Conservation (phyloP, 1,140 invertebrate species). For the Anagrus nilaparvatae region DNA sequence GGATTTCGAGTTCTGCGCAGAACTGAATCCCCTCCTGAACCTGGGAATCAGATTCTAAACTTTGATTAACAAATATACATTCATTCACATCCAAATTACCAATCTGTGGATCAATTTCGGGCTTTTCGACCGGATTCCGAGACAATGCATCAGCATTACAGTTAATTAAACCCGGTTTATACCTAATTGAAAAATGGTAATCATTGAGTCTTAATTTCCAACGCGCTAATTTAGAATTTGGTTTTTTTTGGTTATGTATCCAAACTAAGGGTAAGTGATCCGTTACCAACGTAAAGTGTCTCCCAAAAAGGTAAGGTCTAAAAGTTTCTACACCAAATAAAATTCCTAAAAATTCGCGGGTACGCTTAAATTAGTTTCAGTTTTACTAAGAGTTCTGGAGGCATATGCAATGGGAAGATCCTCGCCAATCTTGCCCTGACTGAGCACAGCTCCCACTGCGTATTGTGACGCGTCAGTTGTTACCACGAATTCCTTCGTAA, state of each 20-base stretch:
- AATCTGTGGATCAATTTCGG: too few relatives aligned
- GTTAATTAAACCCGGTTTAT: conserved; percentile 12
- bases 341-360: not conserved
- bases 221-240: not conserved
- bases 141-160: conserved; percentile 14
- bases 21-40: too few relatives aligned
- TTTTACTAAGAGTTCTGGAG: not conserved
- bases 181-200: conserved; percentile 24
- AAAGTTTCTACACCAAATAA: conserved; percentile 27
- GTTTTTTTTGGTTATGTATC: conserved; percentile 31
- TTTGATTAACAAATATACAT: too few relatives aligned
- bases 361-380: not conserved
- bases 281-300: conserved; percentile 33
- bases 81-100: too few relatives aligned
- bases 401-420: not conserved
- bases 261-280: conserved; percentile 37
- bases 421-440: not conserved
- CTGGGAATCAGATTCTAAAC: too few relatives aligned
- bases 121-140: too few relatives aligned
- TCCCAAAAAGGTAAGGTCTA: conserved; percentile 30
- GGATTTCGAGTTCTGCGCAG: too few relatives aligned
- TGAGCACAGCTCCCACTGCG: not conserved
- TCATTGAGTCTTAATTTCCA: conserved; percentile 16
- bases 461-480: not conserved
- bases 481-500: not conserved